These are phyloP conservation scores for Opisthocomus hoazin DNA, from an alignment of 2,113 vertebrate genomes.

Conservation along the genomic window DNA sequence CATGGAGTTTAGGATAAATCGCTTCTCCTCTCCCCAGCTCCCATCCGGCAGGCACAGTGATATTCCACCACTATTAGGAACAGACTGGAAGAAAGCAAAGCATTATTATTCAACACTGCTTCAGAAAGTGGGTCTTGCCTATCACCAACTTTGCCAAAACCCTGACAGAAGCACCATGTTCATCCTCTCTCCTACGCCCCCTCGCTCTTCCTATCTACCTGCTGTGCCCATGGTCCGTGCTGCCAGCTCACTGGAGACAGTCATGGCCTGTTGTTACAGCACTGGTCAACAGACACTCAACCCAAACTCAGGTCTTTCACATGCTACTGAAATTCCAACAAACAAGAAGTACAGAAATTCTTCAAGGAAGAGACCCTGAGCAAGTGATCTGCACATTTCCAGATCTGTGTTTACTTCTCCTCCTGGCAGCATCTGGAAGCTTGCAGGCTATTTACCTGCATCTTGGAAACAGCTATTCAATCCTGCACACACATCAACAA, in stretches of 20 bases:
- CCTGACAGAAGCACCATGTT: neutral
- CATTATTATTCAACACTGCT: neutral
- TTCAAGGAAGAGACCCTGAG: neutral
- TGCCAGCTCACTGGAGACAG: neutral
- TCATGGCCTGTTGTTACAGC: neutral
- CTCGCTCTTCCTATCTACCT: neutral
- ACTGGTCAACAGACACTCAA: accelerated
- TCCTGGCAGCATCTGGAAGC: neutral
- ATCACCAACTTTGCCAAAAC: neutral
- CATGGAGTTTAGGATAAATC: neutral
- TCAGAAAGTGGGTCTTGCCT: neutral
- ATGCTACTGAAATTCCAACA: neutral
- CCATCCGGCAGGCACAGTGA: neutral
- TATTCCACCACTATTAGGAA: neutral
- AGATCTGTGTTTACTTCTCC: neutral
- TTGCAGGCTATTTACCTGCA: neutral
- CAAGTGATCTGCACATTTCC: neutral
- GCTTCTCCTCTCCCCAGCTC: neutral
- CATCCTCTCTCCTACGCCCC: neutral
- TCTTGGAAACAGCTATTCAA: slow-evolving; percentile 1
- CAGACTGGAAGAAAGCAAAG: neutral
- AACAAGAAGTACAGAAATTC: neutral
- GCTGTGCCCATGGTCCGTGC: neutral
- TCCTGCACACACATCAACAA: neutral
- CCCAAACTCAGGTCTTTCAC: neutral